These are phyloP conservation scores for Stratiolaelaps scimitus DNA, from an alignment of 1,140 invertebrate genomes.

Conservation along the genomic window DNA sequence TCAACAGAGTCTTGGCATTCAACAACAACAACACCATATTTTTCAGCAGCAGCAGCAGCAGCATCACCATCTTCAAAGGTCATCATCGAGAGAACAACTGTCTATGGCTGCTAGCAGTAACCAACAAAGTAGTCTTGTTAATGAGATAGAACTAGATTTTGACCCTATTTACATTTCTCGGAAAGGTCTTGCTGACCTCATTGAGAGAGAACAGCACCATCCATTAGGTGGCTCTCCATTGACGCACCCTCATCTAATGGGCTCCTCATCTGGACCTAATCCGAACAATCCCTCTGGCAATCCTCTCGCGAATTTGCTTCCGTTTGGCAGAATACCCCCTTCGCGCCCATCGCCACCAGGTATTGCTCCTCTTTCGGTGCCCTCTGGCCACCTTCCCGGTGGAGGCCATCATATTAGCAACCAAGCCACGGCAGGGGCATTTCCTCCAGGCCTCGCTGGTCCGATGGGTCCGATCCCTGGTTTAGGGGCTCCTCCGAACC, in stretches of 20 bases:
- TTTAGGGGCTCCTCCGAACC: no score
- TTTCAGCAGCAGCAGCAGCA: constrained; percentile 6
- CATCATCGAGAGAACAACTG: no score
- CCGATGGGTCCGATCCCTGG: no score
- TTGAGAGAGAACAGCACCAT: constrained; percentile 14
- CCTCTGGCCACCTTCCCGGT: constrained; percentile 1
- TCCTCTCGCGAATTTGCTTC: neutral
- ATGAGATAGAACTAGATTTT: constrained; percentile 14
- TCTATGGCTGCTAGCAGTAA: neutral
- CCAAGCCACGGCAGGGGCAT: no score
- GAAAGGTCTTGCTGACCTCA: constrained; percentile 16
- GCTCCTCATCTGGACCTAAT: neutral
- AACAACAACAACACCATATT: neutral
- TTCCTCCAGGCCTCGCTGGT: no score
- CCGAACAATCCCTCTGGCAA: neutral
- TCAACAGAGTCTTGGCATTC: constrained; percentile 39
- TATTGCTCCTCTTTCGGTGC: neutral
- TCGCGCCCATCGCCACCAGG: neutral
- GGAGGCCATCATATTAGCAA: no score
- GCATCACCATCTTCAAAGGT: no score
- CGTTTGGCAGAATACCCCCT: constrained; percentile 13
- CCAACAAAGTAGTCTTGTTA: constrained; percentile 4
- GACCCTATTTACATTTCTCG: constrained; percentile 24
- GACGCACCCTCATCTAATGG: no score
- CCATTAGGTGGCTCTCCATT: neutral